phyloP scores from a whole-genome alignment of 2,888 invertebrate species.

The Drosophila recens region DNA sequence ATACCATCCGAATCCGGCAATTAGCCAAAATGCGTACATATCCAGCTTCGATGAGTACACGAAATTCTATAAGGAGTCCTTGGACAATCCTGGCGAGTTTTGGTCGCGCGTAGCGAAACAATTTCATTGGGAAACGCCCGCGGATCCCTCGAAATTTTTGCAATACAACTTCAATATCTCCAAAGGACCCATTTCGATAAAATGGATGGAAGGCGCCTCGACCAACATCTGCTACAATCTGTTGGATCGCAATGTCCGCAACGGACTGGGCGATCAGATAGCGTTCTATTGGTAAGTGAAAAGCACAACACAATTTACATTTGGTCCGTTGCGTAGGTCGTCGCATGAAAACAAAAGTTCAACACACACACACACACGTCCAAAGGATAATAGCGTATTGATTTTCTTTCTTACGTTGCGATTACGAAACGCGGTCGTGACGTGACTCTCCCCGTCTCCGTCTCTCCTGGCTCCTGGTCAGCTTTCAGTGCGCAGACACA shows the following conservation, averaged over 20 bases:
- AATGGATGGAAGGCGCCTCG: constrained; percentile 97
- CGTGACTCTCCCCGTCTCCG: constrained; percentile 24
- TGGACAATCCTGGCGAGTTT: constrained; percentile 95
- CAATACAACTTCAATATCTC: constrained; percentile 96
- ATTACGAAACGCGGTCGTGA: constrained; percentile 59
- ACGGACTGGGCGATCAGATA: constrained; percentile 94
- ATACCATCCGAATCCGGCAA: constrained; percentile 87
- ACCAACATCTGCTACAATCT: constrained; percentile 99
- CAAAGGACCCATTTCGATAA: constrained; percentile 95
- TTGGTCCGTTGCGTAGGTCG: constrained; percentile 47
- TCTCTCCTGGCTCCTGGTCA: constrained; percentile 1
- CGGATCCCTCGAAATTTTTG: constrained; percentile 91
- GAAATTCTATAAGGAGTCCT: constrained; percentile 93
- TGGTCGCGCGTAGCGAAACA: constrained; percentile 97
- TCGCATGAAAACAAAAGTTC: constrained; percentile 68
- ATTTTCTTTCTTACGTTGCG: constrained; percentile 47
- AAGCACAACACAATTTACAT: neutral
- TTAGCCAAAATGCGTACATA: constrained; percentile 88
- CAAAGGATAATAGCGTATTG: constrained; percentile 51
- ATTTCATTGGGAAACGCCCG: constrained; percentile 95
- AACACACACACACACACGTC: constrained; percentile 1
- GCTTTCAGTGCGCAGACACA: constrained; percentile 47
- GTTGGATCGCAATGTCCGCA: constrained; percentile 95
- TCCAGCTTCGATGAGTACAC: constrained; percentile 91
- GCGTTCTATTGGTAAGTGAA: constrained; percentile 96